phyloP scores from a whole-genome alignment of 2,797 vertebrate genomes.

The Gila robusta region DNA sequence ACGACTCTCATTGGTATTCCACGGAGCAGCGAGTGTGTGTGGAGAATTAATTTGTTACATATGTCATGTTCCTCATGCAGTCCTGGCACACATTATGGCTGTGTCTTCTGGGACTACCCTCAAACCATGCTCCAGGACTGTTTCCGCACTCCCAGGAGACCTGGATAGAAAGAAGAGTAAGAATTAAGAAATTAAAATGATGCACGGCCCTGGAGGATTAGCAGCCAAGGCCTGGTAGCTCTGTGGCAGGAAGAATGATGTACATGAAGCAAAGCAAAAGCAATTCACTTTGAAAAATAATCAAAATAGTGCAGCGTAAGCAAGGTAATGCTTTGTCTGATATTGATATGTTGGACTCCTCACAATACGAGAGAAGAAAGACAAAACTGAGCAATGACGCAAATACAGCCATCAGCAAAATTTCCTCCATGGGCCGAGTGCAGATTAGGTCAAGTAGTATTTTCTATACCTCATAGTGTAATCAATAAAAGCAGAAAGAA shows the following conservation, averaged over 20 bases:
- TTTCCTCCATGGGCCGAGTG: slow-evolving; percentile 34
- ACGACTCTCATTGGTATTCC: slow-evolving; percentile 76
- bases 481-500: slow-evolving; percentile 48
- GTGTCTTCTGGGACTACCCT: slow-evolving; percentile 66
- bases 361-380: slow-evolving; percentile 6
- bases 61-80: slow-evolving; percentile 75
- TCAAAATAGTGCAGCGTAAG: slow-evolving; percentile 38
- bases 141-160: slow-evolving; percentile 51
- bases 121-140: slow-evolving; percentile 55
- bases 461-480: slow-evolving; percentile 26
- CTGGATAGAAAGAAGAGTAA: slow-evolving; percentile 46
- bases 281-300: slow-evolving; percentile 52
- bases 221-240: slow-evolving; percentile 32
- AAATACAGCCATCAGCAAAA: slow-evolving; percentile 48
- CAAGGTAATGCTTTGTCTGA: slow-evolving; percentile 47
- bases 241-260: slow-evolving; percentile 17
- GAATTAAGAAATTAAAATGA: slow-evolving; percentile 71
- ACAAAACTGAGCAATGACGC: slow-evolving; percentile 36
- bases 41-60: slow-evolving; percentile 79
- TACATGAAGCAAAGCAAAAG: slow-evolving; percentile 20
- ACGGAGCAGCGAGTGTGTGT: slow-evolving; percentile 61
- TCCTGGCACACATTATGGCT: slow-evolving; percentile 72
- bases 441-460: slow-evolving; percentile 58
- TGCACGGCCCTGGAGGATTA: slow-evolving; percentile 61
- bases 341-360: slow-evolving; percentile 49